Conservation (phyloP, 2,888 invertebrate genomes). For the Vanessa cardui region DNA sequence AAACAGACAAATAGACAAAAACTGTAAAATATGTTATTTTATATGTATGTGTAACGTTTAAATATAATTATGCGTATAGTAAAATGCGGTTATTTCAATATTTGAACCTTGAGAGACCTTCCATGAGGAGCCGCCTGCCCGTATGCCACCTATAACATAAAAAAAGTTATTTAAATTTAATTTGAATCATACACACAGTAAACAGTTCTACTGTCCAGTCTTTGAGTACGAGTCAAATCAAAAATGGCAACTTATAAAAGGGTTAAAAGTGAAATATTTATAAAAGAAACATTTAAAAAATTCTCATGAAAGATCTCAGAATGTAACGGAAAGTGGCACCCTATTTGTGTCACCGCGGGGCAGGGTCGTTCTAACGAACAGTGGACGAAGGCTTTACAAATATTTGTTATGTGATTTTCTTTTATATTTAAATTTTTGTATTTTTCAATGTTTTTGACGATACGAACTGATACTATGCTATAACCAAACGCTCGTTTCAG, state of each 20-base stretch:
- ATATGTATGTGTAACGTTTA: too few relatives aligned
- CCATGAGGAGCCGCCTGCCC: too few relatives aligned
- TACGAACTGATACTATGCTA: background rate
- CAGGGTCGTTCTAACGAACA: slow-evolving; percentile 33
- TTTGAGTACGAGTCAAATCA: background rate
- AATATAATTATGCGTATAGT: too few relatives aligned
- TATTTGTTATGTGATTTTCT: slow-evolving; percentile 16
- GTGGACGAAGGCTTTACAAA: slow-evolving; percentile 21
- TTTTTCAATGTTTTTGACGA: slow-evolving; percentile 8
- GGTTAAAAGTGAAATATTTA: slow-evolving; percentile 7
- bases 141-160: too few relatives aligned
- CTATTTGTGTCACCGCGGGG: slow-evolving; percentile 33
- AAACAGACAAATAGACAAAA: too few relatives aligned
- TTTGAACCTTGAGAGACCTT: too few relatives aligned
- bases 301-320: slow-evolving; percentile 6
- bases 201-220: too few relatives aligned
- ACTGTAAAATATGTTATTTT: too few relatives aligned
- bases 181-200: too few relatives aligned
- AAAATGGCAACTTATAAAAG: background rate
- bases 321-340: slow-evolving; percentile 23
- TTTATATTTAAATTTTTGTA: slow-evolving; percentile 18
- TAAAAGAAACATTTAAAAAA: slow-evolving; percentile 12
- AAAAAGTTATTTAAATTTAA: too few relatives aligned
- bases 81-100: too few relatives aligned
- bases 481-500: background rate